A percentile compares a stretch with the other conserved stretches of the same genome.
These are phyloP conservation scores for Temnothorax rugatulus DNA, from an alignment of 2,888 invertebrate genomes.

Conservation along the genomic window DNA sequence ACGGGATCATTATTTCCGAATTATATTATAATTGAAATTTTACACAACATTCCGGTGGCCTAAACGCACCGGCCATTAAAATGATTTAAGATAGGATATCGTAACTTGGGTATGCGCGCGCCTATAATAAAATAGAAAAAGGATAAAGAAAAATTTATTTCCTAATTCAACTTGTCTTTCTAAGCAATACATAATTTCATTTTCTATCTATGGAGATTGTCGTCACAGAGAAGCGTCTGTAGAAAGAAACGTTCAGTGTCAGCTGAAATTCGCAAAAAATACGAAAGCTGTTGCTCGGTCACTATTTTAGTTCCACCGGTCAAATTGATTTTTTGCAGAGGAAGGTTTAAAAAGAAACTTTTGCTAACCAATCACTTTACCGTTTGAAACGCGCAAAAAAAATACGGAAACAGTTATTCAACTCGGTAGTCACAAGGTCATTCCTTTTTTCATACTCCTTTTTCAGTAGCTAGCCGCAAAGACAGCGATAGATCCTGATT, in stretches of 20 bases:
- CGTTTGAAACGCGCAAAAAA: constrained; percentile 1
- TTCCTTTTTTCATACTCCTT: constrained; percentile 74
- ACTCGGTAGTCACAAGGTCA: constrained; percentile 78
- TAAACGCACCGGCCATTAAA: background rate
- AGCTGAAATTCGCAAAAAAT: constrained; percentile 10
- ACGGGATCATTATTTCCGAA: background rate
- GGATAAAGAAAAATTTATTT: background rate
- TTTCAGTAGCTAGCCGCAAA: constrained; percentile 60
- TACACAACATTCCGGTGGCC: background rate
- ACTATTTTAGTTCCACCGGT: background rate
- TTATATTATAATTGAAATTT: constrained; percentile 44
- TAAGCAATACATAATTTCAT: background rate
- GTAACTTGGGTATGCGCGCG: background rate
- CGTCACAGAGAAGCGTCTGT: background rate
- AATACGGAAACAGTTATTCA: constrained; percentile 68
- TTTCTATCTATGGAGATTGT: background rate
- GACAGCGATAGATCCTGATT: constrained; percentile 56
- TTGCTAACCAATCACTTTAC: background rate
- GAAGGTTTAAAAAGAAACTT: constrained; percentile 22
- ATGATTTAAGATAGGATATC: constrained; percentile 13
- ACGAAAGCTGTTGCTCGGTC: background rate
- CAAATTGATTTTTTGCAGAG: background rate
- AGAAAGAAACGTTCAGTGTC: background rate
- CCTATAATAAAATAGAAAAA: background rate
- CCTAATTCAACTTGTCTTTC: background rate